phyloP scores from a whole-genome alignment of 2,888 invertebrate genomes.

The Agonopterix arenella region DNA sequence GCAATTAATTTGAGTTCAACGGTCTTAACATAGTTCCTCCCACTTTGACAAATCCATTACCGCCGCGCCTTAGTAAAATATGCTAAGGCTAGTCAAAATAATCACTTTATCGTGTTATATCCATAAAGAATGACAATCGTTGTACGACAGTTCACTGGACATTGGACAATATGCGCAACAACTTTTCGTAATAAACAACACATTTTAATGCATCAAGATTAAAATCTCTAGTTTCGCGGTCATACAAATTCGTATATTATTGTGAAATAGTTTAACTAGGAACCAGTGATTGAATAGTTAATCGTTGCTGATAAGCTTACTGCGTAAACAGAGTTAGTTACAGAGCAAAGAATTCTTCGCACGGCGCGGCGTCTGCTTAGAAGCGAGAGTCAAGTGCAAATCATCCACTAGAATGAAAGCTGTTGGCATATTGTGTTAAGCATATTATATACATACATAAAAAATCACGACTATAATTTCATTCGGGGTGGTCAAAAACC shows the following conservation, averaged over 20 bases:
- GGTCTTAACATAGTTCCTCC: conserved; percentile 11
- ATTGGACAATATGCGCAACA: conserved; percentile 12
- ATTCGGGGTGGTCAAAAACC: too few relatives aligned
- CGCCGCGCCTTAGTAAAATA: background rate
- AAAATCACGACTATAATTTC: too few relatives aligned
- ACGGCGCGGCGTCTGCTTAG: too few relatives aligned
- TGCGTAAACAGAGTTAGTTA: too few relatives aligned
- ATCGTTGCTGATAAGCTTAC: conserved; percentile 9
- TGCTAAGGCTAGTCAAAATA: conserved; percentile 6
- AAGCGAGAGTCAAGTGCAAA: too few relatives aligned
- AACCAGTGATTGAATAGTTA: conserved; percentile 27
- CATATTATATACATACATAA: too few relatives aligned
- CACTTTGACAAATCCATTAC: conserved; percentile 11
- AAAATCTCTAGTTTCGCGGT: conserved; percentile 17
- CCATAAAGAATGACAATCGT: conserved; percentile 6
- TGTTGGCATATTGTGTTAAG: too few relatives aligned
- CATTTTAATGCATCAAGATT: conserved; percentile 19
- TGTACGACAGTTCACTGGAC: conserved; percentile 10
- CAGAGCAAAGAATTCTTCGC: too few relatives aligned
- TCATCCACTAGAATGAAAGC: too few relatives aligned
- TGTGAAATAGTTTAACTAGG: conserved; percentile 30
- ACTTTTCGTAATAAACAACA: conserved; percentile 27
- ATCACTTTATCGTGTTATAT: background rate
- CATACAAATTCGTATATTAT: conserved; percentile 28
- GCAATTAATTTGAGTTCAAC: conserved; percentile 9